Percentiles rank a stretch among this genome's conserved stretches.
Conservation (phyloP, 2,888 invertebrate genomes). For the Pterostichus niger region DNA sequence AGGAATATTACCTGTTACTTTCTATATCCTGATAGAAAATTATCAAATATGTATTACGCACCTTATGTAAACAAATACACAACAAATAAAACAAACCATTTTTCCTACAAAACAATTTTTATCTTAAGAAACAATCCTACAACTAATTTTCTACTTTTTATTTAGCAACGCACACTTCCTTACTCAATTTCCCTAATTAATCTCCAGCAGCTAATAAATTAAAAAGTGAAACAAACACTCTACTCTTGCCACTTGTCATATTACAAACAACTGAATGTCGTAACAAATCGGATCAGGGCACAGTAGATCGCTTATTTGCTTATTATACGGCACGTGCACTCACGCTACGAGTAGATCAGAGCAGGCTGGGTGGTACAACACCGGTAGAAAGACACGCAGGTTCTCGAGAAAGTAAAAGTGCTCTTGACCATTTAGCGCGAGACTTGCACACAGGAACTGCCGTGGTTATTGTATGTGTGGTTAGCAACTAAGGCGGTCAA, state of each 20-base stretch:
- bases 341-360: constrained; percentile 11
- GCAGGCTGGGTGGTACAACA: constrained; percentile 8
- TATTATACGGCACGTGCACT: constrained; percentile 1
- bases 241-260: too few relatives aligned
- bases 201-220: not conserved
- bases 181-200: not conserved
- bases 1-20: too few relatives aligned
- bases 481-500: not conserved
- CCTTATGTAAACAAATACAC: too few relatives aligned
- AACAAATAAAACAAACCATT: too few relatives aligned
- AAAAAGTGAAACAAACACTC: not conserved
- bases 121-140: not conserved
- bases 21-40: too few relatives aligned
- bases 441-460: not conserved
- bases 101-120: not conserved
- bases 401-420: constrained; percentile 46
- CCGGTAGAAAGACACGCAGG: constrained; percentile 7
- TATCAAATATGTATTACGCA: too few relatives aligned
- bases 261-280: constrained; percentile 21
- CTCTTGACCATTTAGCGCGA: constrained; percentile 40
- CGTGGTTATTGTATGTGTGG: not conserved
- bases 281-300: constrained; percentile 17
- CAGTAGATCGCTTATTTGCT: not conserved
- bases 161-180: not conserved
- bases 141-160: not conserved